Base-by-base conservation (phyloP, 2,797 vertebrate species). In the Nannoperca australis region DNA sequence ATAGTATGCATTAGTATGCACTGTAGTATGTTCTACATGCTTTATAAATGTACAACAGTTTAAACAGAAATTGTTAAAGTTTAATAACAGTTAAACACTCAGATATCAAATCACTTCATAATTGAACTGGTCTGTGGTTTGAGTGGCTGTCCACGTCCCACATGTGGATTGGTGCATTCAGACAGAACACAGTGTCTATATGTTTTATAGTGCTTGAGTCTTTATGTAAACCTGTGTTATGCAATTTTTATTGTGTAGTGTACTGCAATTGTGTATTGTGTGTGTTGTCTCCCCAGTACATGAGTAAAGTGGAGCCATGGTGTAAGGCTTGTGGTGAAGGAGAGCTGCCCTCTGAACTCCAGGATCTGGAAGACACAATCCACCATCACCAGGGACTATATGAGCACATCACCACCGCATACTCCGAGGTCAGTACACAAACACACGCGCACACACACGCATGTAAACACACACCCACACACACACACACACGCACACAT, bases 351-450 rank as follows among this genome's bases (percentile, higher is more conserved):
- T 97, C 97, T 0, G 98, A 99, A 86, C 96, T 99, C 14, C 98
- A 99, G 91, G 98, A 99, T 87, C 95, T 99, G 79, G 98, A 99
- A 89, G 98, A 99, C 30, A 98, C 97, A 58, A 99, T 99, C 73
- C 98, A 99, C 83, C 98, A 97, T 87, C 98, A 99, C 91, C 98
- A 99, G 93, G 97, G 97, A 15, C 95, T 99, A 47, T 99, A 99
- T 36, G 98, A 99, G 76, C 98, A 99, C 89, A 96, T 99, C 88
- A 98, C 96, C 0, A 94, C 97, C 0, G 98, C 98, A 7, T 99
- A 99, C 69, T 97, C 98, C 0, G 98, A 99, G 95, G 98, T 98
- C 83, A 61, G 78, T 36, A 6, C 9, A 51, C 54, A 34, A n/a
- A 75, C 13, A 8, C n/a, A 47, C 27, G 30, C n/a, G 50, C 20